Base-by-base conservation (phyloP, 2,888 invertebrate genomes). In the Diloba caeruleocephala region DNA sequence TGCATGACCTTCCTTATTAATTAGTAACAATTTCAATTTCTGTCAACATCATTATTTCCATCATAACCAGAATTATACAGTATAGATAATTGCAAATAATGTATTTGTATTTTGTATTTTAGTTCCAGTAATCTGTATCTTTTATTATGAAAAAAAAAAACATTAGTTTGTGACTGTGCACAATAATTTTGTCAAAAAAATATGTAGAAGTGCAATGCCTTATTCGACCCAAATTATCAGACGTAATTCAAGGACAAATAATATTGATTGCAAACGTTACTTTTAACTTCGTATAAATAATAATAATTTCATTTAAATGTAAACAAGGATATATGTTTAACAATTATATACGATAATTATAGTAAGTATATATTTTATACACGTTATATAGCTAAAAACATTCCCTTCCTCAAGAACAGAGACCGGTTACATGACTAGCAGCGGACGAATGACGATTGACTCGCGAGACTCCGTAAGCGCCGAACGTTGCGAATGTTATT, bases 341-440 rank as follows among this genome's bases (percentile, higher is more conserved):
- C n/a, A n/a, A n/a, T n/a, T n/a, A n/a, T n/a, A n/a, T n/a, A n/a
- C n/a, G n/a, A n/a, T n/a, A n/a, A n/a, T n/a, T n/a, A n/a, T n/a
- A n/a, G n/a, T n/a, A n/a, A 34, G 31, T 31, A 10, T 14, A 15
- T 51, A 39, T 17, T 10, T 9, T 21, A 42, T 17, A 33, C 5
- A 53, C 15, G 29, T 21, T 31, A 3, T 31, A 33, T 10, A 21
- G 14, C 23, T 21, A 21, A 9, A 17, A 28, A 43, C 71, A 53
- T 63, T 70, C 70, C 55, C 63, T 58, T 33, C 38, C 32, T 54
- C 69, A 71, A 61, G 71, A 53, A 21, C 28, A 34, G 28, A 69
- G 68, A 59, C 63, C 59, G 51, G 71, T 67, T 67, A 48, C 29
- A 8, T 39, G 7, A 32, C 8, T 14, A 34, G 19, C 5, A 17